Base-by-base conservation (phyloP, 1,140 invertebrate species). In the Calosoma granatense region DNA sequence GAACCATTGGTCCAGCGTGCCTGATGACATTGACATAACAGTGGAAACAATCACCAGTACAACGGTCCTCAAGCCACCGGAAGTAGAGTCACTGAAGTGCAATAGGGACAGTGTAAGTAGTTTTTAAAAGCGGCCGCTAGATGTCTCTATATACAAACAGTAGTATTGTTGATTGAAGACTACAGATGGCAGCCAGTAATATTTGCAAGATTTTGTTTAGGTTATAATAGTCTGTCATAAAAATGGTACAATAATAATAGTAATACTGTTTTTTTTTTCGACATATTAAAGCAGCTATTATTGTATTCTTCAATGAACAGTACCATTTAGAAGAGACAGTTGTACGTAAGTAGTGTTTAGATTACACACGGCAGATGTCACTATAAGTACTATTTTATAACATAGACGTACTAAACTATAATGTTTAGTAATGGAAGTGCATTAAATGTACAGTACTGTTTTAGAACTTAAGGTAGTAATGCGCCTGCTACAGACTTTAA, bases 1-100 rank as follows among this genome's bases (percentile, higher is more conserved):
- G 3, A 47, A 47, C 41, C 41, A 47, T 4, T 47, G 41, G 41
- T 47, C 41, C 55, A 72, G 69, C 1, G 72, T 73, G 51, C 71
- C 71, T 19, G 72, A 71, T 55, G 70, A 70, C 54, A 72, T 72
- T 69, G 72, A 72, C 61, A 63, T 67, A 23, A 64, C 61, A 21
- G 67, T 70, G 52, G 63, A 21, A 53, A 68, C 66, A 59, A 67
- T 54, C 26, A 70, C 54, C 61, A 71, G 60, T 67, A 69, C 70
- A 59, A 67, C 64, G 64, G 65, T 63, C 63, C 57, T 72, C 63
- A 72, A 61, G 59, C 59, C 60, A 58, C 59, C 63, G 51, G 61
- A 65, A 63, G 60, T 66, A 20, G 59, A 64, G 15, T 47, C 15
- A 47, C 41, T 19, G 62, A 69, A 26, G 55, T 65, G 47, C 64